phyloP scores from a whole-genome alignment of 2,888 invertebrate species.

The Diarsia brunnea region DNA sequence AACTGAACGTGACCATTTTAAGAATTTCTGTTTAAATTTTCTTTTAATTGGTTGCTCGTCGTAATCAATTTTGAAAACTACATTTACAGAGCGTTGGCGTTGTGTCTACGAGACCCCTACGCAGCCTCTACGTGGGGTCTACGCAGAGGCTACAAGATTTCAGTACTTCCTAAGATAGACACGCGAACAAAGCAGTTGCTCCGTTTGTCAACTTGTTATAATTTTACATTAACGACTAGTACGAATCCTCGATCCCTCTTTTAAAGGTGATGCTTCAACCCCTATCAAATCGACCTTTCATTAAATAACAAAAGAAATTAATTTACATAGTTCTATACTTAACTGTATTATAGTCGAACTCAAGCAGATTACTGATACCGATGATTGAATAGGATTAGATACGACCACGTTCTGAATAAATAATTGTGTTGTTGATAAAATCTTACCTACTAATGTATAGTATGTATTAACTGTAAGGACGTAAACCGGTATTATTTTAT shows the following conservation, averaged over 20 bases:
- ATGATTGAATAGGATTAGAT: conserved; percentile 33
- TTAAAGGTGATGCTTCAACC: conserved; percentile 5
- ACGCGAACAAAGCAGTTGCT: too few species aligned
- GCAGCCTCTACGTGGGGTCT: not conserved
- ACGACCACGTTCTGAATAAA: conserved; percentile 34
- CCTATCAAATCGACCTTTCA: not conserved
- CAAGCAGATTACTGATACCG: conserved; percentile 39
- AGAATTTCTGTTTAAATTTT: too few species aligned
- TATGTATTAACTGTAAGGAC: not conserved
- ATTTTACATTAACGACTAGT: not conserved
- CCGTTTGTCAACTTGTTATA: too few species aligned
- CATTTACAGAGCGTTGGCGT: not conserved
- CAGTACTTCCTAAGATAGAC: not conserved
- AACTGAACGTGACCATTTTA: too few species aligned
- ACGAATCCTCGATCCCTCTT: not conserved
- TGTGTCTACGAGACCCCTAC: not conserved
- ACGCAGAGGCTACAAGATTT: not conserved
- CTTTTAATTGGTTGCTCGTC: not conserved
- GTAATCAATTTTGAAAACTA: not conserved
- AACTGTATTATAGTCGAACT: conserved; percentile 31
- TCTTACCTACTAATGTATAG: not conserved
- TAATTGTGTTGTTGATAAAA: conserved; percentile 22
- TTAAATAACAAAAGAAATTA: conserved; percentile 36
- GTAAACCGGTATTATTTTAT: not conserved
- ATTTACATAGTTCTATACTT: conserved; percentile 40